Conservation (phyloP, 2,113 vertebrate genomes). For the Panthera leo region DNA sequence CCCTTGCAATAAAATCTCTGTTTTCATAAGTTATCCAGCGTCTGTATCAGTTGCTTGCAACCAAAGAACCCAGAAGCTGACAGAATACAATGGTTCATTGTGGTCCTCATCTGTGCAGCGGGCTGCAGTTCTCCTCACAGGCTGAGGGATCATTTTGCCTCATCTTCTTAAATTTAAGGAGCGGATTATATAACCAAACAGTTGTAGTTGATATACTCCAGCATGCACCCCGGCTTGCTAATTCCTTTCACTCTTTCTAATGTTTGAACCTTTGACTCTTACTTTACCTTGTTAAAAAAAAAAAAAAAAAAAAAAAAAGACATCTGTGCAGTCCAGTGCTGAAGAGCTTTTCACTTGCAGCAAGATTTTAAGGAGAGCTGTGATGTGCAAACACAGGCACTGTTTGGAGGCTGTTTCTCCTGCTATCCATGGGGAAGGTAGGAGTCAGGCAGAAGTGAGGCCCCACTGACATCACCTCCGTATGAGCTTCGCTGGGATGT, state of each 20-base stretch:
- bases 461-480: not conserved
- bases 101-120: not conserved
- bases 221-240: not conserved
- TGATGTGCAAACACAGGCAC: not conserved
- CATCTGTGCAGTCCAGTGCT: not conserved
- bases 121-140: not conserved
- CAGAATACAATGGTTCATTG: not conserved
- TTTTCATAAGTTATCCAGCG: slow-evolving; percentile 43
- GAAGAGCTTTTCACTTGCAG: not conserved
- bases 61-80: not conserved
- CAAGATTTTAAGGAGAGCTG: not conserved
- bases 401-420: not conserved
- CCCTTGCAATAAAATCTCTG: slow-evolving; percentile 36
- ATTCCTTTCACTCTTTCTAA: not conserved
- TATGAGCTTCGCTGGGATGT: not conserved
- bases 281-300: not conserved
- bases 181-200: not conserved
- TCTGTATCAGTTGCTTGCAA: slow-evolving; percentile 4
- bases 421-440: not conserved
- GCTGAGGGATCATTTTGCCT: not conserved
- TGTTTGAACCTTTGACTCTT: slow-evolving; percentile 29
- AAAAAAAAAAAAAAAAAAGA: not conserved
- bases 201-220: not conserved
- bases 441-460: not conserved
- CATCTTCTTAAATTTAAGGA: not conserved